Evolutionary conservation across 2,888 invertebrate species (phyloP), one percentile per base, ranked within the genome.

Genomic region (Therioaphis trifolii): DNA sequence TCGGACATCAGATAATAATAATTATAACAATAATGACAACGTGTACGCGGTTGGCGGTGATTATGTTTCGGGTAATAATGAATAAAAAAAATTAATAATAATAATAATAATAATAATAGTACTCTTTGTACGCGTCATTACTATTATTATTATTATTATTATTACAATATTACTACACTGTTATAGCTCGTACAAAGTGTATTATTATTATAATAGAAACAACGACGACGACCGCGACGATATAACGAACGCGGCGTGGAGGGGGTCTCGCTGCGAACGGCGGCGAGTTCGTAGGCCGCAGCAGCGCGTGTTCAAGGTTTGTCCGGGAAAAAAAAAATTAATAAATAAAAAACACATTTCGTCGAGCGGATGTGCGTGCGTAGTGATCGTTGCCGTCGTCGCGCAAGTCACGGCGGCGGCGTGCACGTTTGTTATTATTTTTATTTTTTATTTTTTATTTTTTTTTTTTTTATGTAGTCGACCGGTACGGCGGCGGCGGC

Each of bases 311-410:
- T 78, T 78, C 78, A 78, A 78, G 78, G 78, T 78, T 68, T 18
- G 78, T 52, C 78, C 66, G 24, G 52, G 55, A 4, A 35, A 40
- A 21, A 40, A 21, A 55, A 40, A 55, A 21, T 14, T 9, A 24
- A 58, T 9, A 24, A 58, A 58, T 11, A 9, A 55, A 76, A 76
- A 77, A 68, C 14, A 29, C 40, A 52, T 78, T 77, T 24, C 52
- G 78, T 52, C 78, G 68, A 18, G 66, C 78, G 78, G 66, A 78
- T 78, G 78, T 78, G 78, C 66, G 78, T 78, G 78, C 78, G 78
- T 52, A 18, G 7, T 7, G 3, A 29, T 4, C 0, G 29, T 4
- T 21, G 76, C 14, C 46, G 76, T 63, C 52, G 72, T 63, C 66
- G 78, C 68, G 78, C 78, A 78, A 78, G 78, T 78, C 78, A 78